These are phyloP conservation scores for Casuarius casuarius DNA, from an alignment of 2,113 vertebrate genomes.

Conservation along the genomic window DNA sequence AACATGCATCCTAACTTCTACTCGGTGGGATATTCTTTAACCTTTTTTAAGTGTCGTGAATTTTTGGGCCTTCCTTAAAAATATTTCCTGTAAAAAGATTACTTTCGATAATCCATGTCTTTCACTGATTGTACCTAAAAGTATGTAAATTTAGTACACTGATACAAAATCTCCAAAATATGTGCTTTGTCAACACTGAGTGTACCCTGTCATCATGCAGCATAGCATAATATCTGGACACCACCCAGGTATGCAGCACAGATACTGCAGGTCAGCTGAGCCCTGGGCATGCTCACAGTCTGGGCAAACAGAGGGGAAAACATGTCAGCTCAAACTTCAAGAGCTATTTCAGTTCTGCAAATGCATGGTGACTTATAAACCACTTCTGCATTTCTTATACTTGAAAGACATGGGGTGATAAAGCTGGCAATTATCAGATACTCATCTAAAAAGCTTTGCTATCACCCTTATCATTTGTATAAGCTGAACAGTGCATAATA, in stretches of 20 bases:
- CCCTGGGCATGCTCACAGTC: neutral
- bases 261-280: neutral
- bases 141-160: neutral
- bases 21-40: neutral
- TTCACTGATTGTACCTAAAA: neutral
- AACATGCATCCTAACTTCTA: neutral
- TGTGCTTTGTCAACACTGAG: neutral
- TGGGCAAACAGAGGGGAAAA: neutral
- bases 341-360: neutral
- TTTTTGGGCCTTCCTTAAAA: neutral
- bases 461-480: fast-evolving
- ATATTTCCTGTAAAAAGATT: neutral
- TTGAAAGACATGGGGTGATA: slow-evolving; percentile 6
- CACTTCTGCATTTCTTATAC: neutral
- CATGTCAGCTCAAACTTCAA: slow-evolving; percentile 30
- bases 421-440: neutral
- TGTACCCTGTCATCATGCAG: neutral
- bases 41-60: neutral
- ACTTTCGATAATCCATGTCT: neutral
- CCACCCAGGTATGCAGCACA: neutral
- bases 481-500: neutral
- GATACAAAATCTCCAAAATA: neutral
- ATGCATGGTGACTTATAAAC: neutral
- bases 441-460: neutral
- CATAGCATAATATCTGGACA: neutral